Conservation (phyloP, 2,113 vertebrate genomes). For the Helogale parvula region DNA sequence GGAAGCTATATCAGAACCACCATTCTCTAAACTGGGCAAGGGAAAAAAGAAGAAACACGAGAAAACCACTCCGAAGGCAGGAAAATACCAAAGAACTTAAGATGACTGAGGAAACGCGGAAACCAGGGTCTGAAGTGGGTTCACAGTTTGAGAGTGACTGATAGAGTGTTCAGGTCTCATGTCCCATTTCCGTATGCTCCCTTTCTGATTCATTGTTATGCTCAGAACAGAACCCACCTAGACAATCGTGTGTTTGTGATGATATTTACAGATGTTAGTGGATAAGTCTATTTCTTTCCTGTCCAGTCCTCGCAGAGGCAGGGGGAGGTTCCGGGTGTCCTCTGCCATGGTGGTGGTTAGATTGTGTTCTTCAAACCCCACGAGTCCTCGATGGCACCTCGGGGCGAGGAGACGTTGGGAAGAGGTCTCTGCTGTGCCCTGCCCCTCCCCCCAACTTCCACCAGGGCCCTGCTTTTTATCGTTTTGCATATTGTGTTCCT, state of each 20-base stretch:
- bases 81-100: conserved; percentile 38
- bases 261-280: background rate
- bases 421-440: background rate
- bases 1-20: background rate
- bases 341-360: background rate
- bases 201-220: conserved; percentile 26
- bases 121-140: background rate
- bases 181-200: background rate
- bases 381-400: background rate
- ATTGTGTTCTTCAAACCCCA: background rate
- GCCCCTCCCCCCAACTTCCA: background rate
- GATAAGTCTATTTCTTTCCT: background rate
- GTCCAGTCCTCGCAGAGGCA: background rate
- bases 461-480: background rate
- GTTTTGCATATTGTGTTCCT: background rate
- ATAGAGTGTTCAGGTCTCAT: background rate
- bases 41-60: background rate
- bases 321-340: background rate
- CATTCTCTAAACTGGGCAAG: background rate
- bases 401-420: background rate
- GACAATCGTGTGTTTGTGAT: background rate
- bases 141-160: conserved; percentile 1
- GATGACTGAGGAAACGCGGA: conserved; percentile 18
- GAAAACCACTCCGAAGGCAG: background rate
- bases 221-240: background rate